phyloP scores from a whole-genome alignment of 2,113 vertebrate species.

The Tragelaphus strepsiceros region DNA sequence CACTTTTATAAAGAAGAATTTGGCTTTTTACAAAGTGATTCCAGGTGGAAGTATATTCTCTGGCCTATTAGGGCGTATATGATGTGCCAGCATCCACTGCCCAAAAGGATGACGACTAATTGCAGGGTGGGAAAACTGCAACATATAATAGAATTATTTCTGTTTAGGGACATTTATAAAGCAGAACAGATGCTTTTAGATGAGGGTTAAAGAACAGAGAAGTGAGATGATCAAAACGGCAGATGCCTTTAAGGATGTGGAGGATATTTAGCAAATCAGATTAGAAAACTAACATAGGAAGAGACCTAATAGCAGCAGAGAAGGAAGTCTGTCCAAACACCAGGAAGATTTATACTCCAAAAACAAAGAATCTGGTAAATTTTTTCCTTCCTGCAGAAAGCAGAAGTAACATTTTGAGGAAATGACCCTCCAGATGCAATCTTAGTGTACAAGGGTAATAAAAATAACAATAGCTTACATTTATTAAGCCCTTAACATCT shows the following conservation, averaged over 20 bases:
- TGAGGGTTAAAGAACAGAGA: neutral
- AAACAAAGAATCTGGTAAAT: neutral
- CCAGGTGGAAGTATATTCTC: neutral
- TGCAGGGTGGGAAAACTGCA: neutral
- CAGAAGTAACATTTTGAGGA: neutral
- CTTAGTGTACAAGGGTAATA: neutral
- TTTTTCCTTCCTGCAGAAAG: neutral
- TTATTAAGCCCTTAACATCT: neutral
- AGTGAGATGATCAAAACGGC: neutral
- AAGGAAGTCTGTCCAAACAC: neutral
- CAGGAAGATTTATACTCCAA: neutral
- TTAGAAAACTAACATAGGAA: neutral
- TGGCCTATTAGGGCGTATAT: neutral
- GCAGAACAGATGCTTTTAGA: neutral
- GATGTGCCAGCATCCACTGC: neutral
- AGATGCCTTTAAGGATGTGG: neutral
- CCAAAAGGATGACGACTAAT: neutral
- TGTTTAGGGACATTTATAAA: neutral
- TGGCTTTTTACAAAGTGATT: neutral
- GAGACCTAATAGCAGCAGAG: neutral
- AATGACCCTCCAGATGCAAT: neutral
- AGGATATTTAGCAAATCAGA: neutral
- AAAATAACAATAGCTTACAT: neutral
- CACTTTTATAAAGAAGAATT: neutral
- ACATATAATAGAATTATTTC: neutral